phyloP scores from a whole-genome alignment of 2,888 invertebrate genomes.

The Andrena chrysosceles region DNA sequence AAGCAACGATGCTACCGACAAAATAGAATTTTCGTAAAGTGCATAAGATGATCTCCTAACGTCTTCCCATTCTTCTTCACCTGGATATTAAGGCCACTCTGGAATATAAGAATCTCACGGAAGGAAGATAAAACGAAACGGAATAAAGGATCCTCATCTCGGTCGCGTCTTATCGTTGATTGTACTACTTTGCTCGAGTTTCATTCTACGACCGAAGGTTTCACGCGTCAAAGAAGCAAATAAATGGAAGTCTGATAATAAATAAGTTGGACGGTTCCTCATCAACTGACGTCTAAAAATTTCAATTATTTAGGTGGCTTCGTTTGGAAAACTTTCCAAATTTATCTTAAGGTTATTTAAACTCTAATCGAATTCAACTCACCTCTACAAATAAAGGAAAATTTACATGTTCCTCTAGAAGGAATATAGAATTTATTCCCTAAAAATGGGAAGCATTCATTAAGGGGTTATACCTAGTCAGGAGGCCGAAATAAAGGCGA shows the following conservation, averaged over 20 bases:
- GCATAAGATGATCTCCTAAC: conserved; percentile 57
- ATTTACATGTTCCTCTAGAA: no score
- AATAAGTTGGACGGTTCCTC: conserved; percentile 20
- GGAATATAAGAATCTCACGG: conserved; percentile 54
- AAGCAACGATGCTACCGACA: conserved; percentile 30
- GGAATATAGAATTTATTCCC: no score
- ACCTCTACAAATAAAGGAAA: no score
- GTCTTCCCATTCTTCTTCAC: conserved; percentile 47
- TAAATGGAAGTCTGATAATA: conserved; percentile 44
- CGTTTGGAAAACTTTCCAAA: not conserved
- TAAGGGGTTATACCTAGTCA: no score
- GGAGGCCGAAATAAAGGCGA: no score
- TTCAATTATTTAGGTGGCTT: not conserved
- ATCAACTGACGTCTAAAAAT: not conserved
- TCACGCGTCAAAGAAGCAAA: conserved; percentile 37
- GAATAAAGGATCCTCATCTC: conserved; percentile 48
- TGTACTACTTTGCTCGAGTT: conserved; percentile 46
- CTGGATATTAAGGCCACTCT: conserved; percentile 57
- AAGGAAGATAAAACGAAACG: conserved; percentile 54
- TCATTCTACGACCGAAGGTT: conserved; percentile 17
- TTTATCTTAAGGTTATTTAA: not conserved
- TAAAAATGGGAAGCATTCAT: no score
- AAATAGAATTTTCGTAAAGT: conserved; percentile 58
- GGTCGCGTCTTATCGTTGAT: conserved; percentile 54
- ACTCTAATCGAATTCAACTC: no score